Evolutionary conservation across 2,113 vertebrate genomes (phyloP), one percentile per base, ranked within the genome.

Genomic region (Rhea pennata): DNA sequence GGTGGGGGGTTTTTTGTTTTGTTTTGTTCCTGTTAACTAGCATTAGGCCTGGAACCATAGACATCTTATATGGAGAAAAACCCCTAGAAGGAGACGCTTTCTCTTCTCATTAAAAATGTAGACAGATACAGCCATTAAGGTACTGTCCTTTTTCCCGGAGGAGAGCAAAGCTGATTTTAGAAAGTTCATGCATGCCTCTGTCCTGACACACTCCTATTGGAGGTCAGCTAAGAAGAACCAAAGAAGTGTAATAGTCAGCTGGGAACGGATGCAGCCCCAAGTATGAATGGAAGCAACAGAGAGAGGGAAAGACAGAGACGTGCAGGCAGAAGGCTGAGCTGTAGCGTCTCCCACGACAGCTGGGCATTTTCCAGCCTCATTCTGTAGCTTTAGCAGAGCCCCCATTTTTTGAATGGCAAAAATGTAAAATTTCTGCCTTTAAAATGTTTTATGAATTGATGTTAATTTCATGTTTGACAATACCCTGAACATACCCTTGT

Each of bases 21-120:
- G 85, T 93, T 44, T 10, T 53, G 78, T 78, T 22, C 50, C 51
- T 65, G 36, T 86, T 84, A 95, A 74, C 48, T 58, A 70, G 69
- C 69, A 54, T 80, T 22, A 44, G 17, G 40, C 50, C 70, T 81
- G 73, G 36, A 31, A 31, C 23, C 51, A 59, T 53, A 58, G 40
- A 79, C 15, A 17, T 65, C 88, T 66, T 46, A 5, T 46, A 5
- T 44, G 48, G 5, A 87, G 54, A 17, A 23, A 88, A 66, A 58
- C 72, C 6, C 80, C 1, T 11, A 24, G 39, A 36, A 77, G 58
- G 42, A 66, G 46, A 36, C 22, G 17, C 33, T 36, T 51, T 15
- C 1, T 77, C 29, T 76, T 42, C 76, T 71, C 81, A 10, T 2
- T 10, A 22, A n/a, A 51, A 51, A 5, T 46, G 21, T 23, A 46